Conservation (phyloP, 2,113 vertebrate species). For the Petroica traversi region DNA sequence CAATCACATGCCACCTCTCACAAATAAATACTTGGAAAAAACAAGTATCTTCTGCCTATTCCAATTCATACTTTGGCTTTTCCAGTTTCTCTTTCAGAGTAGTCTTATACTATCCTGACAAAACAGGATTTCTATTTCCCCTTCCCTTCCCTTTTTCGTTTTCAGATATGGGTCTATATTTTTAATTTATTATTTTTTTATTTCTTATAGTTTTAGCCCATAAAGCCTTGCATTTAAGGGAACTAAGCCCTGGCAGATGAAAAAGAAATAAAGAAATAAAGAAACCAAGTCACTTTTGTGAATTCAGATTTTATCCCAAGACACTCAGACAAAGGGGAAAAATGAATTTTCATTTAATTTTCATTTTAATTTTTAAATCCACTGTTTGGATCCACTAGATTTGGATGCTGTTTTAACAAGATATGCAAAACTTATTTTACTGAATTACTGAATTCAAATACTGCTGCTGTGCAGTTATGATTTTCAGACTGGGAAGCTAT, state of each 20-base stretch:
- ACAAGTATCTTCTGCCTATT: not conserved
- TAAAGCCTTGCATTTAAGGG: not conserved
- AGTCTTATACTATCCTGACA: not conserved
- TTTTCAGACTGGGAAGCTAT: not conserved
- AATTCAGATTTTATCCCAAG: not conserved
- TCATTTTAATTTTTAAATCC: not conserved
- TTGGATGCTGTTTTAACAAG: not conserved
- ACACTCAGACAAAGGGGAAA: not conserved
- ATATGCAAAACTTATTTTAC: not conserved
- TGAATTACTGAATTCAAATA: not conserved
- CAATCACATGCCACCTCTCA: not conserved
- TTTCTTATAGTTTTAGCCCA: not conserved
- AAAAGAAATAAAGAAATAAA: not conserved
- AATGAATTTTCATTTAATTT: not conserved
- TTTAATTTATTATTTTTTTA: not conserved
- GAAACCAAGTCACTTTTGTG: not conserved
- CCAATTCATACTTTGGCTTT: not conserved
- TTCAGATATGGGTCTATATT: not conserved
- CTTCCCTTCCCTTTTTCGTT: not conserved
- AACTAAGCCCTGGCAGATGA: not conserved
- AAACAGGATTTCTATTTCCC: not conserved
- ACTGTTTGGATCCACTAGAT: not conserved
- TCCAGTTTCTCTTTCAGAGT: not conserved
- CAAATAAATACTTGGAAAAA: not conserved
- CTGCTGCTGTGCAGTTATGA: not conserved